Base-by-base conservation (phyloP, 2,888 invertebrate genomes). In the Drosophila atripex region DNA sequence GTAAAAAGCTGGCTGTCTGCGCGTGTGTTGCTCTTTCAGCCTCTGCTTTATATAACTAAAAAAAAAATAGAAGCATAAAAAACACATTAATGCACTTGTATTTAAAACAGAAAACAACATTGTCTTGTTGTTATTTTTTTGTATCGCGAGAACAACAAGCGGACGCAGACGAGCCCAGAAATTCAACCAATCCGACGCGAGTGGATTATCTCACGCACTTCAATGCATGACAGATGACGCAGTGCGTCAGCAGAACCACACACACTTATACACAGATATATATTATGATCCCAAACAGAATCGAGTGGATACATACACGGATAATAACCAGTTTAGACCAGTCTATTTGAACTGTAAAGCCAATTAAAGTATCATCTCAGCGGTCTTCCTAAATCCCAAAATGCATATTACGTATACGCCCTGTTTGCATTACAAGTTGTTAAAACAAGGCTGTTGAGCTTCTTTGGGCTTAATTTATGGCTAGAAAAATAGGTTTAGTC, bases 131-230 rank as follows among this genome's bases (percentile, higher is more conserved):
- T 51, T 70, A 45, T 50, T 16, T 49, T 43, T 57, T 51, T 70
- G 76, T 64, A 54, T 69, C 74, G 45, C 38, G 73, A 68, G 60
- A 58, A 64, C 49, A 58, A 66, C 39, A 9, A 16, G 9, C 16
- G 35, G 68, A 75, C 32, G 59, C 71, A 70, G 78, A 82, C 80
- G 80, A 85, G 80, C 80, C 80, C 80, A 82, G 77, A 82, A 85
- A 82, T 74, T 72, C 79, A 58, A 64, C 80, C 80, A 82, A 82
- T 82, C 85, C 73, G 69, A 68, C 47, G 53, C 18, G 16, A 18
- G 47, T 6, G 43, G 69, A 59, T 59, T 69, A 69, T 69, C 69
- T 69, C 70, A 69, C 50, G 45, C 43, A 49, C 41, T 47, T 11
- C 16, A 8, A 30, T 56, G 46, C 21, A 30, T 49, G 63, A 69